These are phyloP conservation scores for Anoplopoma fimbria DNA, from an alignment of 2,113 vertebrate genomes.

Conservation along the genomic window DNA sequence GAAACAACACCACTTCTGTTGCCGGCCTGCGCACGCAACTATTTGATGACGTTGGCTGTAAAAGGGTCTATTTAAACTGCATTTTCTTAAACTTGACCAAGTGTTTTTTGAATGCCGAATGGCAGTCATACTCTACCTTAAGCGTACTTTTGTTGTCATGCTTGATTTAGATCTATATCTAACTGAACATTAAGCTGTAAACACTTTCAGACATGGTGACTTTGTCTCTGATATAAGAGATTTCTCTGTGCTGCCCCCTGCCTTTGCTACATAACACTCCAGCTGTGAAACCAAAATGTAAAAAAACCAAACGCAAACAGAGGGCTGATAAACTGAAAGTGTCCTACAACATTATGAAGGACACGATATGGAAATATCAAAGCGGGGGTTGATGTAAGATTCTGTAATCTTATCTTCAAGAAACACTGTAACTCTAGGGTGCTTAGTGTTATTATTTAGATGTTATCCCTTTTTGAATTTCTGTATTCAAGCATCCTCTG, in stretches of 20 bases:
- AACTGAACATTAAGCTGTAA: neutral
- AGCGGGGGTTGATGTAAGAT: conserved; percentile 48
- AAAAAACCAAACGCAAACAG: conserved; percentile 52
- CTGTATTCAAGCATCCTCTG: conserved; percentile 1
- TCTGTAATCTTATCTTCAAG: conserved; percentile 53
- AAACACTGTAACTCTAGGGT: conserved; percentile 54
- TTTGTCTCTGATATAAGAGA: neutral
- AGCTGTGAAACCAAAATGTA: conserved; percentile 26
- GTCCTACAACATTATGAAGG: conserved; percentile 37
- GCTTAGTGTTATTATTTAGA: conserved; percentile 30
- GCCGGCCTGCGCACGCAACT: too few species aligned
- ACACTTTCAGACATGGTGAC: neutral
- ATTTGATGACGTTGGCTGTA: too few species aligned
- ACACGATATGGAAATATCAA: conserved; percentile 32
- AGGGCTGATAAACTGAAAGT: conserved; percentile 32
- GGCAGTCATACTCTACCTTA: neutral
- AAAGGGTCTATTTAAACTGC: neutral
- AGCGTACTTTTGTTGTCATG: neutral
- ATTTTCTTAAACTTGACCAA: neutral
- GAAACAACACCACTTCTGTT: too few species aligned
- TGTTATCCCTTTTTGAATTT: neutral
- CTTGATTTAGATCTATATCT: neutral
- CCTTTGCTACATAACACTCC: neutral
- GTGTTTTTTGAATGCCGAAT: neutral
- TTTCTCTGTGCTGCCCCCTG: neutral